Evolutionary conservation across 2,888 invertebrate species (phyloP).

Genomic region (Microchrysa polita): DNA sequence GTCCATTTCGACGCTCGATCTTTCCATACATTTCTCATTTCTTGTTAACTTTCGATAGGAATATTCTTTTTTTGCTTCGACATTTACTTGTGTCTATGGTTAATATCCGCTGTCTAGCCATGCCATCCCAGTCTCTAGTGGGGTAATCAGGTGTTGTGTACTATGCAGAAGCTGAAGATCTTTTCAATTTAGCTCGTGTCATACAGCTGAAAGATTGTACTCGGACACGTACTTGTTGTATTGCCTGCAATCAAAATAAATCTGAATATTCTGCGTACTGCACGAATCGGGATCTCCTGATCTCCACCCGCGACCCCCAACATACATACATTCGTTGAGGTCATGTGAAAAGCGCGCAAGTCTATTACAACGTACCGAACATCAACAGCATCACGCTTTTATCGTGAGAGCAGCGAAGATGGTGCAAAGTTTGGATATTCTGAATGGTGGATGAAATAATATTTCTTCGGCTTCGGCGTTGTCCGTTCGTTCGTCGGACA

Average conservation of each 20-base stretch:
- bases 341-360: constrained; percentile 30
- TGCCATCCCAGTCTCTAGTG: no score
- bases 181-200: no score
- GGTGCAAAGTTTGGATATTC: constrained; percentile 11
- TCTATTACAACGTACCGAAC: constrained; percentile 12
- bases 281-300: constrained; percentile 4
- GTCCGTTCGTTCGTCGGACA: constrained; percentile 8
- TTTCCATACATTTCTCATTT: no score
- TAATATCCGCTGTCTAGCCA: no score
- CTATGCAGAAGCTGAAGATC: no score
- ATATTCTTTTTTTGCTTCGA: no score
- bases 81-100: no score
- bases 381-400: not conserved
- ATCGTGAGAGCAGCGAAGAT: constrained; percentile 13
- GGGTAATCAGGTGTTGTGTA: no score
- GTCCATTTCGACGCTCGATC: not conserved
- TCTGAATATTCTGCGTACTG: constrained; percentile 1
- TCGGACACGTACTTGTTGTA: no score
- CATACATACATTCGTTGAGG: constrained; percentile 26
- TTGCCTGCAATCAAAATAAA: no score
- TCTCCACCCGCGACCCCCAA: constrained; percentile 15
- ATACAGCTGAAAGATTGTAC: no score
- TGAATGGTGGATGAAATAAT: not conserved
- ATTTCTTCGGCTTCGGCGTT: not conserved
- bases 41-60: no score